Evolutionary conservation across 2,113 vertebrate species (phyloP).

Genomic region (Eupsittula cactorum): DNA sequence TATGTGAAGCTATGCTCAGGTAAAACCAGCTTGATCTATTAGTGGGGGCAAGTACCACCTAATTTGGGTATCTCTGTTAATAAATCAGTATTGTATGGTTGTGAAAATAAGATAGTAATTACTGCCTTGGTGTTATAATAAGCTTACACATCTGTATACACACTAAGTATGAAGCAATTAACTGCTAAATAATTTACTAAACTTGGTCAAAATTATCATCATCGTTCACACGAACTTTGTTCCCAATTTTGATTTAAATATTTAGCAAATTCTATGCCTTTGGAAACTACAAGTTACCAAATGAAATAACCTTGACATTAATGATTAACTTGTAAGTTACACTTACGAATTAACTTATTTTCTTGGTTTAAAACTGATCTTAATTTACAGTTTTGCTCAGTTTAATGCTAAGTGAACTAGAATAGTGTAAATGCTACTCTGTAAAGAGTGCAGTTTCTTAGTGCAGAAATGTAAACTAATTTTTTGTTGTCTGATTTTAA

Average conservation of each 20-base stretch:
- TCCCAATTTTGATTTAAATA: background rate
- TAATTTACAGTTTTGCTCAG: background rate
- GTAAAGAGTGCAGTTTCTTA: background rate
- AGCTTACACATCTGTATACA: background rate
- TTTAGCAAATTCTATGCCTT: background rate
- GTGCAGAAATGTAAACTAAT: background rate
- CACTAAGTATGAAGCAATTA: conserved; percentile 2
- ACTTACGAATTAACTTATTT: background rate
- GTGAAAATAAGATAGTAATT: background rate
- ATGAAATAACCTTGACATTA: background rate
- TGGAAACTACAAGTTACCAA: background rate
- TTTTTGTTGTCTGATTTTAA: background rate
- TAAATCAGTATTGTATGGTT: background rate
- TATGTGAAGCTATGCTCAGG: background rate
- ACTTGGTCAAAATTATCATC: background rate
- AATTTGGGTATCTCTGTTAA: background rate
- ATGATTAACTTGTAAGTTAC: background rate
- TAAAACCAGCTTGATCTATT: background rate
- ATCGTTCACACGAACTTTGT: background rate
- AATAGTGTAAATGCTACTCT: background rate
- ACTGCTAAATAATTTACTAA: conserved; percentile 23
- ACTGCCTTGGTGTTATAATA: background rate
- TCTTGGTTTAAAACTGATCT: background rate
- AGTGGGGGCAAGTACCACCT: background rate
- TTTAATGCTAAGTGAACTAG: background rate